A percentile compares a stretch with the other conserved stretches of the same genome.
These are phyloP conservation scores for Acrobasis suavella DNA, from an alignment of 2,888 invertebrate species.

Conservation along the genomic window DNA sequence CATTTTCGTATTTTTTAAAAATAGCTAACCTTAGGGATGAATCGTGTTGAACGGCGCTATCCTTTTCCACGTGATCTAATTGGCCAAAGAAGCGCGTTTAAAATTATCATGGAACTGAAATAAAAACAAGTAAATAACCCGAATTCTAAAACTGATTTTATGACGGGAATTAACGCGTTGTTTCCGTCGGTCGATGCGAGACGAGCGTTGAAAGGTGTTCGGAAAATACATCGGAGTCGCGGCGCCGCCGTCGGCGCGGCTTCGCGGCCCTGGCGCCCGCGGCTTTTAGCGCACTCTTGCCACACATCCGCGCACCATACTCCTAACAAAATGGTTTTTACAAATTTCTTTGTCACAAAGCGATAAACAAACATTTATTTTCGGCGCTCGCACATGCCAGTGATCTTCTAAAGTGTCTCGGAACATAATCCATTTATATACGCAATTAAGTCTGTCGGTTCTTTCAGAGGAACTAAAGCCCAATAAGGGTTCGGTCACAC, in stretches of 20 bases:
- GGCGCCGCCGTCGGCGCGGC: constrained; percentile 37
- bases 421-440: constrained; percentile 16
- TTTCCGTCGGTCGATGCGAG: constrained; percentile 81
- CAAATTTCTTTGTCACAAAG: constrained; percentile 31
- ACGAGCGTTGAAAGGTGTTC: constrained; percentile 80
- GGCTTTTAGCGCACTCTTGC: constrained; percentile 56
- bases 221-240: constrained; percentile 71
- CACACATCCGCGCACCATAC: constrained; percentile 53
- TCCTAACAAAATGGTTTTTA: constrained; percentile 28
- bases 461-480: constrained; percentile 4
- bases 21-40: constrained; percentile 20
- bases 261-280: constrained; percentile 41
- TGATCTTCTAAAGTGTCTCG: constrained; percentile 6
- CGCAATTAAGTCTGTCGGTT: neutral
- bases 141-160: constrained; percentile 82
- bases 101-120: constrained; percentile 80
- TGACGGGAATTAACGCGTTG: constrained; percentile 83
- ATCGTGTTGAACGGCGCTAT: constrained; percentile 32
- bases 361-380: constrained; percentile 32
- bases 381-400: constrained; percentile 1
- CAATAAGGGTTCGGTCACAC: neutral
- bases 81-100: constrained; percentile 73
- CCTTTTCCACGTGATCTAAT: constrained; percentile 74
- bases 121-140: constrained; percentile 82
- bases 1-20: constrained; percentile 17